Conservation (phyloP, 1,140 invertebrate species). For the Drosophila seguyi region DNA sequence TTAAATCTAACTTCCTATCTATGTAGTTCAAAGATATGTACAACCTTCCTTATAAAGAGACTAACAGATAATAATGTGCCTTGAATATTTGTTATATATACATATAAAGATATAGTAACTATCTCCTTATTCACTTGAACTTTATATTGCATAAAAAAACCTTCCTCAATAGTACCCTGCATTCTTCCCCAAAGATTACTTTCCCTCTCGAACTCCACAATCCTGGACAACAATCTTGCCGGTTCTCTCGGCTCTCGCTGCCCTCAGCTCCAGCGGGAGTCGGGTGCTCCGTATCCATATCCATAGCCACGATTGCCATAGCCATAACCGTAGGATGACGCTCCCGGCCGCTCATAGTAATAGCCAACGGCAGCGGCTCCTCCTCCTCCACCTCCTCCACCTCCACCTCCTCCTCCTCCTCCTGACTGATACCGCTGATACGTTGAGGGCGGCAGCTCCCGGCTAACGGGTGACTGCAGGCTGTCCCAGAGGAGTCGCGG, state of each 20-base stretch:
- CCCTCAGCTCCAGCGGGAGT: slow-evolving; percentile 55
- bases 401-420: not conserved
- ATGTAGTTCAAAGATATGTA: not conserved
- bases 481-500: slow-evolving; percentile 73
- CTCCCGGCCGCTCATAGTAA: slow-evolving; percentile 54
- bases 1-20: not conserved
- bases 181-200: slow-evolving; percentile 4
- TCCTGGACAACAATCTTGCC: slow-evolving; percentile 27
- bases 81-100: not conserved
- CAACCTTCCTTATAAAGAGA: too few species aligned
- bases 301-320: slow-evolving; percentile 35
- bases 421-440: not conserved
- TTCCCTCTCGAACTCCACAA: not conserved
- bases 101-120: too few species aligned
- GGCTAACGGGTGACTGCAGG: slow-evolving; percentile 63
- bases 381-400: not conserved
- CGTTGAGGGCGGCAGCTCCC: slow-evolving; percentile 60
- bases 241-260: slow-evolving; percentile 13
- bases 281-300: slow-evolving; percentile 23
- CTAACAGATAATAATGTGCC: not conserved
- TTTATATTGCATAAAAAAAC: too few species aligned
- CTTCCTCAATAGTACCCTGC: not conserved
- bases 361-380: slow-evolving; percentile 39
- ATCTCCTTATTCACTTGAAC: not conserved
- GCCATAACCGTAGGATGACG: slow-evolving; percentile 33